Evolutionary conservation across 2,888 invertebrate genomes (phyloP).

Genomic region (Xestoiulus laeticollis): DNA sequence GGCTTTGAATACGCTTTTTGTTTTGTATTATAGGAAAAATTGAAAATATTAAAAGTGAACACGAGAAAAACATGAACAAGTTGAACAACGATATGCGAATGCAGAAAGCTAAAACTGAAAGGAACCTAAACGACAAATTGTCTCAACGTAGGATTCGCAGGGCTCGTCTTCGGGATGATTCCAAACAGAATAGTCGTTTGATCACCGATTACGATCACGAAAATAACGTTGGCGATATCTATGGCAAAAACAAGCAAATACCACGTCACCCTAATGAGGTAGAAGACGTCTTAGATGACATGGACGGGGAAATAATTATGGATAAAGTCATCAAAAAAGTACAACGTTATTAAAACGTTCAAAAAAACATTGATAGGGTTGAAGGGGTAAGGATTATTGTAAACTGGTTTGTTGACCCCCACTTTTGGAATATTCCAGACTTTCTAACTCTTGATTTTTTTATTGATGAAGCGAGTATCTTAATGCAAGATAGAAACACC

Average conservation of each 20-base stretch:
- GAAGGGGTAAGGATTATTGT: neutral
- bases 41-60: slow-evolving; percentile 62
- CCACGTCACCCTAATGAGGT: slow-evolving; percentile 28
- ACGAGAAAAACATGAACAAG: slow-evolving; percentile 62
- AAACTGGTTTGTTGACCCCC: neutral
- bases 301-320: slow-evolving; percentile 51
- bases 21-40: slow-evolving; percentile 62
- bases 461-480: no score
- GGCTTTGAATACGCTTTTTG: neutral
- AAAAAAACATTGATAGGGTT: no score
- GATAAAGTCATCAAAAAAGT: slow-evolving; percentile 15
- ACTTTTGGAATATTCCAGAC: slow-evolving; percentile 11
- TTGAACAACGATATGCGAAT: slow-evolving; percentile 62
- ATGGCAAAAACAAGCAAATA: neutral
- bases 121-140: slow-evolving; percentile 58
- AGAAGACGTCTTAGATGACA: slow-evolving; percentile 45
- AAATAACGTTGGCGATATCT: neutral
- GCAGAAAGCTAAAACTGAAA: slow-evolving; percentile 64
- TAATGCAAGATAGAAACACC: no score
- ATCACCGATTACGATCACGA: neutral
- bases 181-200: neutral
- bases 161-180: neutral
- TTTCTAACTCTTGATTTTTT: neutral
- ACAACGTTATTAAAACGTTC: slow-evolving; percentile 27
- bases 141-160: neutral